A percentile compares a stretch with the other conserved stretches of the same genome.
These are phyloP conservation scores for Martes martes DNA, from an alignment of 2,113 vertebrate genomes.

Conservation along the genomic window DNA sequence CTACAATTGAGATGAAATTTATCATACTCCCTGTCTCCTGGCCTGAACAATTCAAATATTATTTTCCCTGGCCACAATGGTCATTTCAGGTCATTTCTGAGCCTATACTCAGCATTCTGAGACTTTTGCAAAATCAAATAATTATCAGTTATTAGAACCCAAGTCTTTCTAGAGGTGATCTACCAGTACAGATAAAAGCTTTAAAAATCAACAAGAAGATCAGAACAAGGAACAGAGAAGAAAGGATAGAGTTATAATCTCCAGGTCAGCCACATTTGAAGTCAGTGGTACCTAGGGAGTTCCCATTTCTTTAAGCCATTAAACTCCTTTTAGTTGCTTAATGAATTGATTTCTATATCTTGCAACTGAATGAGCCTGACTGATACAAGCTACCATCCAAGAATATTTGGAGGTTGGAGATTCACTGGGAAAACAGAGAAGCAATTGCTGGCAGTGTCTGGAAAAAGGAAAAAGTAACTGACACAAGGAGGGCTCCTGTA, in stretches of 20 bases:
- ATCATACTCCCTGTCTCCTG: not conserved
- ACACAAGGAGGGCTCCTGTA: not conserved
- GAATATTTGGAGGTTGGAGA: not conserved
- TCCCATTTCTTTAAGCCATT: not conserved
- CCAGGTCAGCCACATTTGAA: not conserved
- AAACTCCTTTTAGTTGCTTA: not conserved
- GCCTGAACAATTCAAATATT: not conserved
- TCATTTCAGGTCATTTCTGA: not conserved
- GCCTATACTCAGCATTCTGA: not conserved
- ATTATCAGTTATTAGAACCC: not conserved
- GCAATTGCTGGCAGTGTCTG: not conserved
- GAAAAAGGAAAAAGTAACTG: not conserved
- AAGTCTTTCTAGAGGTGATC: not conserved
- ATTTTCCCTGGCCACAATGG: not conserved
- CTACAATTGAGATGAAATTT: not conserved
- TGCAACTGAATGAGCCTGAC: not conserved
- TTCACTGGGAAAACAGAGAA: not conserved
- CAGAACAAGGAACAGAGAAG: not conserved
- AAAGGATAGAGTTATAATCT: not conserved
- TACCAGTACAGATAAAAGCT: not conserved
- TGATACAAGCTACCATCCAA: not conserved
- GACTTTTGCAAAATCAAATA: not conserved
- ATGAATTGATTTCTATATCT: not conserved
- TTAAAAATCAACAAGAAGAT: not conserved
- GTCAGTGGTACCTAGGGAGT: not conserved